Percentiles rank a stretch among this genome's conserved stretches.
phyloP scores from a whole-genome alignment of 2,113 vertebrate genomes.

The Cyprinodon brontotheroides region DNA sequence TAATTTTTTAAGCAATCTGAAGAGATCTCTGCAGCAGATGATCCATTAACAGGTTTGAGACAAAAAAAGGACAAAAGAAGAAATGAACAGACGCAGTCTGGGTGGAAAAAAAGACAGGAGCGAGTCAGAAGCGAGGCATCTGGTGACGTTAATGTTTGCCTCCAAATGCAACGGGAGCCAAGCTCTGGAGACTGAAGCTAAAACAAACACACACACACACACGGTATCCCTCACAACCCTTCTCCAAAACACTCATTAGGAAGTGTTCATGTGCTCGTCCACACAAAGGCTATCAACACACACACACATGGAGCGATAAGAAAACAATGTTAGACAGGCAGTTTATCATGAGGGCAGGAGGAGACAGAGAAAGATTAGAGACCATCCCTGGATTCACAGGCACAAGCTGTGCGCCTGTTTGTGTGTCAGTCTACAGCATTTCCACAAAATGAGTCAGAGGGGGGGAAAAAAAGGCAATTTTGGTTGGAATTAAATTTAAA shows the following conservation, averaged over 20 bases:
- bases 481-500: slow-evolving; percentile 21
- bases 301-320: slow-evolving; percentile 47
- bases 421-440: slow-evolving; percentile 22
- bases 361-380: slow-evolving; percentile 74
- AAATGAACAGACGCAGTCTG: slow-evolving; percentile 16
- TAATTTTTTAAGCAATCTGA: too few relatives aligned
- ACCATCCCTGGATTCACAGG: slow-evolving; percentile 44
- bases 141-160: slow-evolving; percentile 61
- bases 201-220: slow-evolving; percentile 37
- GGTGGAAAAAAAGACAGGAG: background rate
- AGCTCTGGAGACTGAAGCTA: slow-evolving; percentile 49
- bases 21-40: slow-evolving; percentile 1
- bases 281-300: slow-evolving; percentile 15
- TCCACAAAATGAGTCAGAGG: slow-evolving; percentile 50
- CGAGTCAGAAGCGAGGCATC: slow-evolving; percentile 43
- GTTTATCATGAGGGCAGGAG: slow-evolving; percentile 74
- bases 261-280: slow-evolving; percentile 19
- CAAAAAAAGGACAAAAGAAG: slow-evolving; percentile 50
- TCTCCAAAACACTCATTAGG: slow-evolving; percentile 31
- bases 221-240: background rate
- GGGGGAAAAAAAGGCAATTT: slow-evolving; percentile 28
- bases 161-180: slow-evolving; percentile 45
- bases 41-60: slow-evolving; percentile 59
- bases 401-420: slow-evolving; percentile 31
- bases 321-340: slow-evolving; percentile 76